Evolutionary conservation across 23 tunicate genomes (phyloP).

Genomic region (Trididemnum clinides): DNA sequence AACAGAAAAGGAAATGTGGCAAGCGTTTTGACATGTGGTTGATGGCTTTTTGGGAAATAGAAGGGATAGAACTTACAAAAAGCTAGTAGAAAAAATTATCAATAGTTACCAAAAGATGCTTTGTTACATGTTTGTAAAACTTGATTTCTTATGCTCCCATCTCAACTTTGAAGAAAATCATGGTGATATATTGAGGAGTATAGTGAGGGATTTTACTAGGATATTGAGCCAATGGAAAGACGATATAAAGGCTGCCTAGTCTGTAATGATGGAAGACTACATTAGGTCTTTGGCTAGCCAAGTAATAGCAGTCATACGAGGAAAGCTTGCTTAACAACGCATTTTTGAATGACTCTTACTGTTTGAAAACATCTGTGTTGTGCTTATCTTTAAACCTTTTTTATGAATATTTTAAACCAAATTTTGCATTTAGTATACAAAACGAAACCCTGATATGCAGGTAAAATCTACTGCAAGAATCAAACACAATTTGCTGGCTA

Average conservation of each 20-base stretch:
- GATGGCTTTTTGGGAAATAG: constrained; percentile 7
- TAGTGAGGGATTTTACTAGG: too few relatives aligned
- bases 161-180: too few relatives aligned
- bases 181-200: too few relatives aligned
- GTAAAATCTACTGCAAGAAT: neutral
- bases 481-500: neutral
- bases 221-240: too few relatives aligned
- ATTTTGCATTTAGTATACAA: neutral
- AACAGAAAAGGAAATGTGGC: constrained; percentile 28
- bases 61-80: neutral
- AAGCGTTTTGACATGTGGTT: neutral
- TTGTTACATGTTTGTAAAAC: constrained; percentile 6
- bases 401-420: neutral
- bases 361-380: too few relatives aligned
- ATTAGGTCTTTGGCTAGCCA: neutral
- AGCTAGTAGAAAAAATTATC: too few relatives aligned
- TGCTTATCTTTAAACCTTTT: neutral
- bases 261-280: too few relatives aligned
- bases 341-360: neutral
- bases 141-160: constrained; percentile 10
- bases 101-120: constrained; percentile 21
- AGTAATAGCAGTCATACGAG: too few relatives aligned
- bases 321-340: neutral
- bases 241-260: too few relatives aligned
- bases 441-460: too few relatives aligned